A percentile compares a stretch with the other conserved stretches of the same genome.
Conservation (phyloP, 2,888 invertebrate genomes). For the Smittia sp. region DNA sequence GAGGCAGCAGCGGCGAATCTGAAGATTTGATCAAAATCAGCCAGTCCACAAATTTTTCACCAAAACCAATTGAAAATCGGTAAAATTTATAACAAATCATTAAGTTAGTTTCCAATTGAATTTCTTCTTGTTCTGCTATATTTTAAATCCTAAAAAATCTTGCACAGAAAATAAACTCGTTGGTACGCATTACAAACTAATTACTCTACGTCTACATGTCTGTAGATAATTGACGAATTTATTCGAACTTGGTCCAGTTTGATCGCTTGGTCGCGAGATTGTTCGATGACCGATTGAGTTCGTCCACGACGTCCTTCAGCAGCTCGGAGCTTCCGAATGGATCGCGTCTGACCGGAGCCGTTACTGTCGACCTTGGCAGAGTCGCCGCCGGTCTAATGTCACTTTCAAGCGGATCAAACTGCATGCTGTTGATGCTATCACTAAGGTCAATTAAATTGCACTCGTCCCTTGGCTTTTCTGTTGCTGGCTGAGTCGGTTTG, state of each 20-base stretch:
- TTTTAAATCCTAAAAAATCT: too few relatives aligned
- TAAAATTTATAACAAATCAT: too few relatives aligned
- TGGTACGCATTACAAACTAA: neutral
- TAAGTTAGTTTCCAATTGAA: too few relatives aligned
- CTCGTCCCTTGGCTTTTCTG: neutral
- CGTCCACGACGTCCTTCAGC: constrained; percentile 17
- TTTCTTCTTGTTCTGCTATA: too few relatives aligned
- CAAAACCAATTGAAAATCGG: too few relatives aligned
- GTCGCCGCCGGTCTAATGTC: neutral
- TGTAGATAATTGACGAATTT: neutral
- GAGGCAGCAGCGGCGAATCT: too few relatives aligned
- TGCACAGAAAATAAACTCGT: too few relatives aligned
- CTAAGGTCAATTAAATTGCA: constrained; percentile 35
- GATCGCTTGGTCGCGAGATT: neutral
- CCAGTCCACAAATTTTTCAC: too few relatives aligned
- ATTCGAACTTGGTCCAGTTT: constrained; percentile 37
- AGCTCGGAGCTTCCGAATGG: constrained; percentile 21
- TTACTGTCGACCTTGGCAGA: neutral
- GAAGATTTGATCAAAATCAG: too few relatives aligned
- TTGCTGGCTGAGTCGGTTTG: neutral
- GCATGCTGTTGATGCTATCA: neutral
- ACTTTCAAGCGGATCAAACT: constrained; percentile 1
- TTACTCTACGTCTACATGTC: neutral
- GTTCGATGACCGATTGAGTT: constrained; percentile 8
- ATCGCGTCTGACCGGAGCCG: neutral